These are phyloP conservation scores for Eristalis pertinax DNA, from an alignment of 2,888 invertebrate genomes.

Conservation along the genomic window DNA sequence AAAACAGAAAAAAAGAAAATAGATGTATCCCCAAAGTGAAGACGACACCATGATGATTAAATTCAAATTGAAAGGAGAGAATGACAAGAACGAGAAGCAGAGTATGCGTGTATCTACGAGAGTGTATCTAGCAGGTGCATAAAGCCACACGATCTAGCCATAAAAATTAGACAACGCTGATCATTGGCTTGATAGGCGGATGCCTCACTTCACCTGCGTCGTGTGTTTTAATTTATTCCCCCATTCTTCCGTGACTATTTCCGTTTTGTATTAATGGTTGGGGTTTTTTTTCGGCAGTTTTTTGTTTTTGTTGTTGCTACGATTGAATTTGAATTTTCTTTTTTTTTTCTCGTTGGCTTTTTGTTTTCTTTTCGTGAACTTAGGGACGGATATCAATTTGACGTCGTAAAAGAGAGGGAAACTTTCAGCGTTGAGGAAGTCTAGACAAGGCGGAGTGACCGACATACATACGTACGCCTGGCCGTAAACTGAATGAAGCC, in stretches of 20 bases:
- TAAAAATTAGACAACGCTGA: constrained; percentile 56
- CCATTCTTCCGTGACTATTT: constrained; percentile 48
- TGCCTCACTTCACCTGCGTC: constrained; percentile 32
- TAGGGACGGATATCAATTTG: not conserved
- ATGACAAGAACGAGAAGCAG: not conserved
- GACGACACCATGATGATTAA: constrained; percentile 7
- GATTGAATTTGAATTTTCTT: not conserved
- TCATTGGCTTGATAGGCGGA: constrained; percentile 45
- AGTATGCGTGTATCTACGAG: not conserved
- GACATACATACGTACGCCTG: not conserved
- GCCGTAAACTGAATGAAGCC: not conserved
- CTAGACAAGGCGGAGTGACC: not conserved
- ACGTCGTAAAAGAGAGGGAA: not conserved
- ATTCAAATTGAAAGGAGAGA: constrained; percentile 1
- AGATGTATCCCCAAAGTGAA: constrained; percentile 16
- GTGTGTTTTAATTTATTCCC: constrained; percentile 44
- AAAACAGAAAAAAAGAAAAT: constrained; percentile 5
- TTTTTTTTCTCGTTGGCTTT: not conserved
- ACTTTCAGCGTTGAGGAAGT: not conserved
- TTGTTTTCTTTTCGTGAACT: not conserved
- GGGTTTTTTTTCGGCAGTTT: not conserved
- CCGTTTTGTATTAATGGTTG: constrained; percentile 41
- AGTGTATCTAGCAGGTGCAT: constrained; percentile 42
- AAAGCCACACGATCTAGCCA: constrained; percentile 45
- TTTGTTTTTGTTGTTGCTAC: not conserved